Evolutionary conservation across 1,140 invertebrate genomes (phyloP).

Genomic region (Aphis craccivora): DNA sequence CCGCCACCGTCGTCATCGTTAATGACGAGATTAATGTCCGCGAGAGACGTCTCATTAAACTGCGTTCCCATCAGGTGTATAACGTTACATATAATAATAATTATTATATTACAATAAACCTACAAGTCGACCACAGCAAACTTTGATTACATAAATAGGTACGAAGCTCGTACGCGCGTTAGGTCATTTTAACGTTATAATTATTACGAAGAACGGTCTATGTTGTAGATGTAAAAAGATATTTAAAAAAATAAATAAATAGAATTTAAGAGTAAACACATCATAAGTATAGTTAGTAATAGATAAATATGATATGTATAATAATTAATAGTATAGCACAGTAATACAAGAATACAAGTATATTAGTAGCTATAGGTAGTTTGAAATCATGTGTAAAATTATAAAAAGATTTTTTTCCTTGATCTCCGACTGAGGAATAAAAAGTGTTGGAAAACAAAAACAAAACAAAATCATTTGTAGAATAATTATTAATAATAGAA

Average conservation of each 20-base stretch:
- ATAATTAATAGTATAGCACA: not conserved
- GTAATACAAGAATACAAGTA: not conserved
- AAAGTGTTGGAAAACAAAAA: not conserved
- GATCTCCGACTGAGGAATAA: not conserved
- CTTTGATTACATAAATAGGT: not conserved
- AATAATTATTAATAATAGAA: not conserved
- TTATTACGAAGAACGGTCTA: too few relatives aligned
- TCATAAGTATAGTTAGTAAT: not conserved
- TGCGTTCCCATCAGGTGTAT: not conserved
- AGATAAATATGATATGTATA: too few relatives aligned
- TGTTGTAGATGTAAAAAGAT: not conserved
- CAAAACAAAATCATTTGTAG: not conserved
- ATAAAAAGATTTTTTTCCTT: not conserved
- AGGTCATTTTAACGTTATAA: not conserved
- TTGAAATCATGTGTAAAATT: not conserved
- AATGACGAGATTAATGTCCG: constrained; percentile 10
- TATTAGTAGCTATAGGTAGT: too few relatives aligned
- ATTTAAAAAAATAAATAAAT: not conserved
- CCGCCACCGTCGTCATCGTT: not conserved
- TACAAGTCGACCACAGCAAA: not conserved
- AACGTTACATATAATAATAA: not conserved
- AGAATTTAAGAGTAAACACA: not conserved
- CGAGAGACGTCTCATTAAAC: not conserved
- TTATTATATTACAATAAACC: too few relatives aligned
- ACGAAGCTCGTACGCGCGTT: not conserved